phyloP scores from a whole-genome alignment of 2,888 invertebrate species.

The Chironomus tentans region DNA sequence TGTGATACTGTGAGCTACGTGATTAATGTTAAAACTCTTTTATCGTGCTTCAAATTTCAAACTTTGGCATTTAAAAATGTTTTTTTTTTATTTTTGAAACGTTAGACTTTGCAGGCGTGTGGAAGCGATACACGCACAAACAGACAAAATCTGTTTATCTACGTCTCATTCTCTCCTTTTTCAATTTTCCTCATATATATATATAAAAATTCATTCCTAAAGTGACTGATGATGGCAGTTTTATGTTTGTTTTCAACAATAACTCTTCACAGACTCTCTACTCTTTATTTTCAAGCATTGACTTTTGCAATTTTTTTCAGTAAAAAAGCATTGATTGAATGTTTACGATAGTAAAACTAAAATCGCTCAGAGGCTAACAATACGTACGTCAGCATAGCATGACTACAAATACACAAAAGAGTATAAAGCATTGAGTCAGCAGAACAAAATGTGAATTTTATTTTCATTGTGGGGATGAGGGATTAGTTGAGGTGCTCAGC shows the following conservation, averaged over 20 bases:
- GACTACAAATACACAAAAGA: background rate
- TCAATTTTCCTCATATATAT: background rate
- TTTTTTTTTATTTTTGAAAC: too few relatives aligned
- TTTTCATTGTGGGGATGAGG: too few relatives aligned
- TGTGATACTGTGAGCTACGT: too few relatives aligned
- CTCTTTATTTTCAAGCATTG: background rate
- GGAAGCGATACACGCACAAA: too few relatives aligned
- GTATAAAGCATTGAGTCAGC: too few relatives aligned
- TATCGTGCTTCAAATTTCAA: too few relatives aligned
- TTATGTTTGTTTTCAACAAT: background rate
- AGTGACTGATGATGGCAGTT: slow-evolving; percentile 3
- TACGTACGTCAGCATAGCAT: background rate
- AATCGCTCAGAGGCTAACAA: background rate
- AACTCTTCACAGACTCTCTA: too few relatives aligned
- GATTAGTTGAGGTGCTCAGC: too few relatives aligned
- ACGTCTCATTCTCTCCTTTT: background rate
- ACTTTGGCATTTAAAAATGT: too few relatives aligned
- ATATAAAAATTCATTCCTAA: background rate
- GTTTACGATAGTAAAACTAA: background rate
- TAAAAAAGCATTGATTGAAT: background rate
- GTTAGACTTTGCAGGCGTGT: too few relatives aligned
- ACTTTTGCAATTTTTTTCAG: background rate
- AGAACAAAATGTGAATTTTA: background rate
- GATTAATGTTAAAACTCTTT: too few relatives aligned
- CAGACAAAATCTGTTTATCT: too few relatives aligned